Evolutionary conservation across 2,797 vertebrate species (phyloP).

Genomic region (Tokudaia muenninki): DNA sequence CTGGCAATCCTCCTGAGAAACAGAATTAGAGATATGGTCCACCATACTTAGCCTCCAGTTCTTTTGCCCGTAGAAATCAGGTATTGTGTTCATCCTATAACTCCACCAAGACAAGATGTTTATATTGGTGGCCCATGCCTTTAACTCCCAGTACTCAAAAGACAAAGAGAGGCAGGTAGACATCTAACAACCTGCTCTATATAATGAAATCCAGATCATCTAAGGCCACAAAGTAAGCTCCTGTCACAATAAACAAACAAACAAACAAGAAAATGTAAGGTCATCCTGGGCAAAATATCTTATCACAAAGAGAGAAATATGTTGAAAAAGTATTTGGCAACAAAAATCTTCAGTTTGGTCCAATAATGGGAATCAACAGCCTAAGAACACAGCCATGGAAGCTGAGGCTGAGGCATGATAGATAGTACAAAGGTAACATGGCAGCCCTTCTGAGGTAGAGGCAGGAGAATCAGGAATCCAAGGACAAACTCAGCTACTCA

Average conservation of each 20-base stretch:
- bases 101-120: background rate
- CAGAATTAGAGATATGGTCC: background rate
- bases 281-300: background rate
- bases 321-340: background rate
- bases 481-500: background rate
- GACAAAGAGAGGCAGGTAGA: background rate
- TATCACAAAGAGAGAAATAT: background rate
- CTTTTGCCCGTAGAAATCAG: background rate
- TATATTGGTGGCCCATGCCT: background rate
- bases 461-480: background rate
- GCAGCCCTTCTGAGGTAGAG: background rate
- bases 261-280: background rate
- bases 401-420: too few relatives aligned
- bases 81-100: background rate
- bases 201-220: background rate
- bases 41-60: background rate
- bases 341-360: background rate
- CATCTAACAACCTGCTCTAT: background rate
- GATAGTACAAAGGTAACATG: too few relatives aligned
- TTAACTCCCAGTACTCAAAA: background rate
- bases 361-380: background rate
- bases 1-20: background rate
- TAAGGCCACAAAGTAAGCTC: background rate
- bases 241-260: background rate
- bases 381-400: background rate